These are phyloP conservation scores for Colius striatus DNA, from an alignment of 2,113 vertebrate genomes.

Conservation along the genomic window DNA sequence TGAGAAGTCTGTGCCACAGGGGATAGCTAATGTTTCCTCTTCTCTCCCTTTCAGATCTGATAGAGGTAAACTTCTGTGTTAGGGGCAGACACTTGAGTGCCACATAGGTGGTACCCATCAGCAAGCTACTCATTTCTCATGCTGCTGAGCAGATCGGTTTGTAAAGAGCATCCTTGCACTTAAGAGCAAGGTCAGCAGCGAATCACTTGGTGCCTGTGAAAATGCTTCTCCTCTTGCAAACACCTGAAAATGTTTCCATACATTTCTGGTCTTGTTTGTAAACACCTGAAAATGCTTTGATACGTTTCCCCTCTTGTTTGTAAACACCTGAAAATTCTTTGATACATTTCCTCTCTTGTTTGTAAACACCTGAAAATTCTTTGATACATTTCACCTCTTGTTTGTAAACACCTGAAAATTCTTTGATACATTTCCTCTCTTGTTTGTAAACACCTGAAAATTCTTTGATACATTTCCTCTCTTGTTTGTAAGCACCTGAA, in stretches of 20 bases:
- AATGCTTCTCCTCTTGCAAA: neutral
- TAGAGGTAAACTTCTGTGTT: neutral
- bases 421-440: too few species aligned
- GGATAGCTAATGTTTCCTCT: neutral
- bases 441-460: too few species aligned
- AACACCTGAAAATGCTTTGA: neutral
- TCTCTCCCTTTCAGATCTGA: neutral
- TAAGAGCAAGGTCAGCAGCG: neutral
- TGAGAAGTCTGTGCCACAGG: neutral
- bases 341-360: neutral
- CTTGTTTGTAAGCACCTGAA: neutral
- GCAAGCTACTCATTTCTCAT: neutral
- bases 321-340: neutral
- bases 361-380: neutral
- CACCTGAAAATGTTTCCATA: neutral
- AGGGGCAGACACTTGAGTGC: neutral
- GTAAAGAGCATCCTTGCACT: neutral
- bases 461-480: too few species aligned
- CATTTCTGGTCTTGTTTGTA: neutral
- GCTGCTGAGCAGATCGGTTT: neutral
- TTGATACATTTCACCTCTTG: neutral
- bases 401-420: too few species aligned
- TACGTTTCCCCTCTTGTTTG: neutral
- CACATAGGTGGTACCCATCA: neutral
- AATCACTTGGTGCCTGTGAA: neutral